phyloP scores from a whole-genome alignment of 1,140 invertebrate species.

The Cephus cinctus region DNA sequence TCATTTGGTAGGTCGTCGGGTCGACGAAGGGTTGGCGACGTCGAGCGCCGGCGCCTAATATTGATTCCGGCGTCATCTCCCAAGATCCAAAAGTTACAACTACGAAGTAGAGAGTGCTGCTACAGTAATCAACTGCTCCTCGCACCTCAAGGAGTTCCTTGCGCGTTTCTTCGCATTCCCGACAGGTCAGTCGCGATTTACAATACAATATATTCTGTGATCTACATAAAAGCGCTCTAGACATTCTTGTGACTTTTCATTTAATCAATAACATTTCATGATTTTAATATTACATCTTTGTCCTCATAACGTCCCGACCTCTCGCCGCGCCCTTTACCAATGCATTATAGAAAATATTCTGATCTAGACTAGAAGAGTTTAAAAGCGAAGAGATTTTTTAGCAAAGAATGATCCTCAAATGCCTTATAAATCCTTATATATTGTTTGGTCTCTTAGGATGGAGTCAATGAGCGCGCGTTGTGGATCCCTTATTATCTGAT shows the following conservation, averaged over 20 bases:
- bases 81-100: conserved; percentile 38
- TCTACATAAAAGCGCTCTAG: too few relatives aligned
- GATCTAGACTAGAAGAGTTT: too few relatives aligned
- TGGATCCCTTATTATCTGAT: conserved; percentile 39
- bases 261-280: too few relatives aligned
- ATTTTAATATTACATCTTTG: too few relatives aligned
- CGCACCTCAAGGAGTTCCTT: conserved; percentile 41
- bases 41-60: conserved; percentile 48
- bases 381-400: too few relatives aligned
- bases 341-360: too few relatives aligned
- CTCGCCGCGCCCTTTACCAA: too few relatives aligned
- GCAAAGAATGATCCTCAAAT: too few relatives aligned
- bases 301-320: too few relatives aligned
- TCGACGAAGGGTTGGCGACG: background rate
- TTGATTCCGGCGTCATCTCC: conserved; percentile 36
- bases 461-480: conserved; percentile 34
- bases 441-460: conserved; percentile 39
- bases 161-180: conserved; percentile 42
- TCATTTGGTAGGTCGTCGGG: background rate
- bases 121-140: conserved; percentile 46
- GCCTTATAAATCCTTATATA: conserved; percentile 4
- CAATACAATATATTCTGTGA: conserved; percentile 5
- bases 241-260: too few relatives aligned
- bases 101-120: conserved; percentile 45
- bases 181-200: conserved; percentile 43